A percentile compares a stretch with the other conserved stretches of the same genome.
phyloP scores from a whole-genome alignment of 2,888 invertebrate genomes.

The Baccha elongata region DNA sequence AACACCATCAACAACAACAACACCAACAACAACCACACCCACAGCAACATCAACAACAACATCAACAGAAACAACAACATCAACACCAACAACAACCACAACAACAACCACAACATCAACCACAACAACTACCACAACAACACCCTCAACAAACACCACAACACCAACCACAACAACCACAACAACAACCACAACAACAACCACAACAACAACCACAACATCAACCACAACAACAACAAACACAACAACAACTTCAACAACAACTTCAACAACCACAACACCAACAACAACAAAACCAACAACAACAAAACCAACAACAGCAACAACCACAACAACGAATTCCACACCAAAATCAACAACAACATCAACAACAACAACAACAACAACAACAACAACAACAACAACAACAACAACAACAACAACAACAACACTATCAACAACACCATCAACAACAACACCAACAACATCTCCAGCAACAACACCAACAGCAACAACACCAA shows the following conservation, averaged over 20 bases:
- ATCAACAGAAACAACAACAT: constrained; percentile 73
- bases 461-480: constrained; percentile 74
- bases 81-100: constrained; percentile 69
- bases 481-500: constrained; percentile 77
- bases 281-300: constrained; percentile 75
- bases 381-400: constrained; percentile 74
- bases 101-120: constrained; percentile 31
- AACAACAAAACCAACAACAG: constrained; percentile 76
- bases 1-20: constrained; percentile 76
- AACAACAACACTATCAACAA: constrained; percentile 44
- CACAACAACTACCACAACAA: constrained; percentile 75
- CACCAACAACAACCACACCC: constrained; percentile 76
- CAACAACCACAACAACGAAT: constrained; percentile 76
- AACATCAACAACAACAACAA: constrained; percentile 72
- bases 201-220: constrained; percentile 74
- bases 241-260: constrained; percentile 48
- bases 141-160: constrained; percentile 76
- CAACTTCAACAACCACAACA: constrained; percentile 25
- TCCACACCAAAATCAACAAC: no score
- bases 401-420: constrained; percentile 69
- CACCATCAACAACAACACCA: constrained; percentile 75
- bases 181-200: constrained; percentile 74
- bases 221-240: constrained; percentile 71
- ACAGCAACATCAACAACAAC: constrained; percentile 73
- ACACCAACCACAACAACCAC: constrained; percentile 76